Conservation (phyloP, 2,113 vertebrate species). For the Platysternon megacephalum region DNA sequence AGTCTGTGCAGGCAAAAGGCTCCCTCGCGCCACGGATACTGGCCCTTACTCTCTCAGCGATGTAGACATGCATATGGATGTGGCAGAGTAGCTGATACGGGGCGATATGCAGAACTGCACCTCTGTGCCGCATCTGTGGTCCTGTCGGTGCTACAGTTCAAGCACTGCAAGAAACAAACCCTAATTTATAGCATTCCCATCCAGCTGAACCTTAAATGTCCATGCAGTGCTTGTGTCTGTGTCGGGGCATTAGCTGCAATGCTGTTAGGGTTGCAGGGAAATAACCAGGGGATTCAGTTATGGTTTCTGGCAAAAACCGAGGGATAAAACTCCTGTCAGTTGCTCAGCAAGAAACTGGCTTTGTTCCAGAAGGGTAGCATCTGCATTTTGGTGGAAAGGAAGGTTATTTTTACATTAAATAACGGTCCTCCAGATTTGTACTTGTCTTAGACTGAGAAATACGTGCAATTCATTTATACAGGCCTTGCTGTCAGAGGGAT, state of each 20-base stretch:
- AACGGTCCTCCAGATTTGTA: not conserved
- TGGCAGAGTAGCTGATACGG: too few species aligned
- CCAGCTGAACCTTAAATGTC: not conserved
- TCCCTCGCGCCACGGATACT: too few species aligned
- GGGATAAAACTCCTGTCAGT: not conserved
- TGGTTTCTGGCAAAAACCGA: not conserved
- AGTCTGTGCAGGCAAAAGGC: too few species aligned
- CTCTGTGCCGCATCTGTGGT: not conserved
- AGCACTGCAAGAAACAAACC: not conserved
- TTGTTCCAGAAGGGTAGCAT: not conserved
- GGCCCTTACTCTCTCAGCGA: too few species aligned
- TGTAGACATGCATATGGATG: too few species aligned
- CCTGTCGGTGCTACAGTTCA: not conserved
- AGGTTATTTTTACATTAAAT: not conserved
- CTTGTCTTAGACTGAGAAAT: not conserved
- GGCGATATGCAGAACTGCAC: not conserved
- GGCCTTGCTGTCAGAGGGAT: not conserved
- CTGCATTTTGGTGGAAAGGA: not conserved
- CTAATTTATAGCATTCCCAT: not conserved
- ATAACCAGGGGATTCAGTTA: not conserved
- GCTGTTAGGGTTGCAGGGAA: not conserved
- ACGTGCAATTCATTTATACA: not conserved
- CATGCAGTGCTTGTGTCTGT: not conserved
- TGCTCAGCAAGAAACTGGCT: not conserved
- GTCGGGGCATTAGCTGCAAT: not conserved